These are phyloP conservation scores for Sphinx pinastri DNA, from an alignment of 2,888 invertebrate genomes.

Conservation along the genomic window DNA sequence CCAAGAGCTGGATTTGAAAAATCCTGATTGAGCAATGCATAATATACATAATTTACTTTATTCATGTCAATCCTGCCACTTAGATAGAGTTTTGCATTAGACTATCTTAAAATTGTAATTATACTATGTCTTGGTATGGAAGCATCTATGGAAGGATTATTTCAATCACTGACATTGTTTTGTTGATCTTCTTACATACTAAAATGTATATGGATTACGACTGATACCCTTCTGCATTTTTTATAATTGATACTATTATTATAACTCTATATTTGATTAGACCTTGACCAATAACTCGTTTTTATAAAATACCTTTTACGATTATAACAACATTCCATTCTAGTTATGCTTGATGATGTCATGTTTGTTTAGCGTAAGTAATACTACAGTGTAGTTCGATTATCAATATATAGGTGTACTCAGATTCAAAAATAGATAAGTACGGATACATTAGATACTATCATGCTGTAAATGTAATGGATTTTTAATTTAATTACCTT, in stretches of 20 bases:
- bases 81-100: background rate
- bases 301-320: slow-evolving; percentile 10
- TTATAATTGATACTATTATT: background rate
- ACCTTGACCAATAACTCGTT: slow-evolving; percentile 2
- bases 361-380: slow-evolving; percentile 15
- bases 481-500: background rate
- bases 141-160: too few relatives aligned
- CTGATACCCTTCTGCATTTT: background rate
- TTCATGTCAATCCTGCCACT: too few relatives aligned
- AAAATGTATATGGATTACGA: too few relatives aligned
- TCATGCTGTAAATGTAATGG: background rate
- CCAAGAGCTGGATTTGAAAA: too few relatives aligned
- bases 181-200: too few relatives aligned
- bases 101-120: background rate
- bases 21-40: too few relatives aligned
- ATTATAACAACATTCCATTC: slow-evolving; percentile 18
- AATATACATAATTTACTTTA: too few relatives aligned
- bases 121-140: background rate
- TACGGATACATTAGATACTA: too few relatives aligned
- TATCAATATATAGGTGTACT: too few relatives aligned
- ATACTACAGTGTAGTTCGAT: background rate
- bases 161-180: too few relatives aligned
- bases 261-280: background rate
- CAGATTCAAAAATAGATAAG: too few relatives aligned
- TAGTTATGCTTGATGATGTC: slow-evolving; percentile 17